Base-by-base conservation (phyloP, 2,888 invertebrate species). In the Balanococcus diminutus region DNA sequence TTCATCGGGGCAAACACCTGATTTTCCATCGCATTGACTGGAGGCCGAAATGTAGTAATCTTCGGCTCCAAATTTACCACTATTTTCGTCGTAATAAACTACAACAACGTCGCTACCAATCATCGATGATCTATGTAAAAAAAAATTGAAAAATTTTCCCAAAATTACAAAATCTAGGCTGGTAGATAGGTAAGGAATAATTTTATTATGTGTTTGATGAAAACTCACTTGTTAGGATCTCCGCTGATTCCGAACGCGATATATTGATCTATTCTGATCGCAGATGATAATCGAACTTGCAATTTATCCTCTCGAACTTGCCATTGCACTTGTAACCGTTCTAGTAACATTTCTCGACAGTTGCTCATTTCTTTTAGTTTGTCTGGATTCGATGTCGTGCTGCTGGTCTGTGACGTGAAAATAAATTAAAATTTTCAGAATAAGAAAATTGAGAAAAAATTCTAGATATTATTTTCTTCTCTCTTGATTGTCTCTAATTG, bases 221-320 rank as follows among this genome's bases (percentile, higher is more conserved):
- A 61, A 22, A 61, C 82, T 86, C 16, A 86, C 87, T 84, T 87
- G 28, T 84, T 84, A 19, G 86, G 79, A 22, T 93, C 93, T 0
- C 96, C 96, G 1, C 96, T 96, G 56, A 96, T 90, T 0, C 97
- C 96, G 88, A 97, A 96, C 0, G 96, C 94, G 91, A 97, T 94
- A 90, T 96, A 97, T 89, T 97, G 95, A 89, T 96, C 95, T 88
- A 95, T 95, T 32, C 92, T 91, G 42, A 96, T 95, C 42, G 94
- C 92, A 0, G 95, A 96, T 1, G 95, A 93, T 72, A 97, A 89
- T 42, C 95, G 94, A 84, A 97, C 93, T 89, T 95, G 94, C 2
- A 97, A 92, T 87, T 93, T 92, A 83, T 94, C 94, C 89, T 92
- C 86, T 90, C 91, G 92, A 84, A 95, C 90, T 89, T 95, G 94